These are phyloP conservation scores for Dermolepida albohirtum DNA, from an alignment of 2,888 invertebrate species.

Conservation along the genomic window DNA sequence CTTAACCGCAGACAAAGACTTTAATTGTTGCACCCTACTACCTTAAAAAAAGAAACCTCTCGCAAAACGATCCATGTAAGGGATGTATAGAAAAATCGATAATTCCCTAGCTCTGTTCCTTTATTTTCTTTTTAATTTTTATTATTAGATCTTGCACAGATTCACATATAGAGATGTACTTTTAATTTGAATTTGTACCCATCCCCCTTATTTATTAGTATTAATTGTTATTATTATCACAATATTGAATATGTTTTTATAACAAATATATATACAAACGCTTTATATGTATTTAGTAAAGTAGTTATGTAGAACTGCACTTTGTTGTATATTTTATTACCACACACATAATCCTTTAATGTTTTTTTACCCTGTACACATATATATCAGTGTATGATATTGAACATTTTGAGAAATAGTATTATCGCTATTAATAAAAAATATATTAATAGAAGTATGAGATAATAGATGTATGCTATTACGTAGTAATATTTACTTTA, in stretches of 20 bases:
- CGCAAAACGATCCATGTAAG: slow-evolving; percentile 32
- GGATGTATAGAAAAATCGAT: slow-evolving; percentile 32
- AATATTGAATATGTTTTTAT: slow-evolving; percentile 19
- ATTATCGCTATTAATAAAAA: too few species aligned
- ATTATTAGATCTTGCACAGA: slow-evolving; percentile 28
- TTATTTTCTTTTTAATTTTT: slow-evolving; percentile 27
- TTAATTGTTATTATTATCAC: slow-evolving; percentile 27
- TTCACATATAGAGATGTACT: neutral
- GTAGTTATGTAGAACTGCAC: slow-evolving; percentile 41
- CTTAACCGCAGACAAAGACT: too few species aligned
- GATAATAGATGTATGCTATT: neutral
- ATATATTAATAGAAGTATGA: neutral
- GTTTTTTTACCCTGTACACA: neutral
- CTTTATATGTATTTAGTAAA: slow-evolving; percentile 41
- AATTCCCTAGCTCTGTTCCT: slow-evolving; percentile 1
- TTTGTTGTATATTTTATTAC: slow-evolving; percentile 12
- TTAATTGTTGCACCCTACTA: too few species aligned
- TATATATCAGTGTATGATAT: too few species aligned
- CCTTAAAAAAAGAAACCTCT: slow-evolving; percentile 11
- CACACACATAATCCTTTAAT: slow-evolving; percentile 19
- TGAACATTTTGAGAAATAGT: too few species aligned
- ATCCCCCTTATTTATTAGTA: slow-evolving; percentile 1
- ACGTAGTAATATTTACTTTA: too few species aligned
- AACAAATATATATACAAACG: slow-evolving; percentile 10
- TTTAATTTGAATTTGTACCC: neutral